Conservation (phyloP, 2,797 vertebrate species). For the Bradypodion ventrale region DNA sequence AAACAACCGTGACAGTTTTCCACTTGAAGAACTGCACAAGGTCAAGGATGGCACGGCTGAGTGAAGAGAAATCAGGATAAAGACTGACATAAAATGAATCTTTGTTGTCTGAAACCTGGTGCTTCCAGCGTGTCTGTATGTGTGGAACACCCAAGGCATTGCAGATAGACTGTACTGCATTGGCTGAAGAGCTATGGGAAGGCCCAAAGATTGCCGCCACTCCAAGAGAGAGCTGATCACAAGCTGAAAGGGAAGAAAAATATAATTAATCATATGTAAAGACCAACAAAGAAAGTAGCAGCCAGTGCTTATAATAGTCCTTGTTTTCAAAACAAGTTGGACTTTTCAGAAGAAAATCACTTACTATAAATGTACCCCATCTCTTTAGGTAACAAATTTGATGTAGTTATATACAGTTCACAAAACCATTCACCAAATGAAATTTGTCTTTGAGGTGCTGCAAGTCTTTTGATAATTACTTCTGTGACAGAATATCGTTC, state of each 20-base stretch:
- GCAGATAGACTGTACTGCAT: slow-evolving; percentile 98
- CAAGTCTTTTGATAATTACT: too few relatives aligned
- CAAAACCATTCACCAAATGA: too few relatives aligned
- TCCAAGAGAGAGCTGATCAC: slow-evolving; percentile 96
- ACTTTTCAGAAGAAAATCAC: not conserved
- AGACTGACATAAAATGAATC: slow-evolving; percentile 97
- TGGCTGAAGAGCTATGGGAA: slow-evolving; percentile 97
- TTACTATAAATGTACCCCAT: not conserved
- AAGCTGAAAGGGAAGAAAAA: slow-evolving; percentile 82
- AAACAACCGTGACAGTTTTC: slow-evolving; percentile 98
- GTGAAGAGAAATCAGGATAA: slow-evolving; percentile 96
- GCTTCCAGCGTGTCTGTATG: slow-evolving; percentile 99
- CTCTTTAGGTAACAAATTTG: too few relatives aligned
- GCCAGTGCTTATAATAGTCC: too few relatives aligned
- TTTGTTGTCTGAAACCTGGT: slow-evolving; percentile 98
- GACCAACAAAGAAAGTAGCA: slow-evolving; percentile 57
- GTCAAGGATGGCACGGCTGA: slow-evolving; percentile 96
- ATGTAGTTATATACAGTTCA: too few relatives aligned
- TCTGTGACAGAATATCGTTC: too few relatives aligned
- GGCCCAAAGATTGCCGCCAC: slow-evolving; percentile 98
- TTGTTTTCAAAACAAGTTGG: too few relatives aligned
- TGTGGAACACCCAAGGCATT: slow-evolving; percentile 96
- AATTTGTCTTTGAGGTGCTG: too few relatives aligned
- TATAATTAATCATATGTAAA: slow-evolving; percentile 57
- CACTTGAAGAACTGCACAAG: slow-evolving; percentile 99